A percentile compares a stretch with the other conserved stretches of the same genome.
These are phyloP conservation scores for Chauna torquata DNA, from an alignment of 2,113 vertebrate species.

Conservation along the genomic window DNA sequence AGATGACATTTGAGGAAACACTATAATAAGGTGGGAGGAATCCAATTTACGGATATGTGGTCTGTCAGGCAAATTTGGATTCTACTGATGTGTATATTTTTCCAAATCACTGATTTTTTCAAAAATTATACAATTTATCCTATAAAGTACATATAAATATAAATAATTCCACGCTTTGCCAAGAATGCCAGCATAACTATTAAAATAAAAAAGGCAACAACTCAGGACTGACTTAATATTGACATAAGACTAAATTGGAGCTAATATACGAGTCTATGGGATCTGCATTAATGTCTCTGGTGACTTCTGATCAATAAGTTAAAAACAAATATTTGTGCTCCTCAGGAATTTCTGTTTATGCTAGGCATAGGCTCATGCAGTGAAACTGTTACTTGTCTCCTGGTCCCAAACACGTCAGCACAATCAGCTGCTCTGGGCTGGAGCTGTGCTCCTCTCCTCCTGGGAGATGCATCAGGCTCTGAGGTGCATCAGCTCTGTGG, in stretches of 20 bases:
- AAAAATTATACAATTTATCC: not conserved
- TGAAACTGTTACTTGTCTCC: not conserved
- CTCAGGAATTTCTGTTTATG: not conserved
- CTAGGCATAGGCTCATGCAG: not conserved
- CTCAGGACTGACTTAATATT: not conserved
- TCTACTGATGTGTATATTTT: not conserved
- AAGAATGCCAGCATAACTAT: not conserved
- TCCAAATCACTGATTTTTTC: not conserved
- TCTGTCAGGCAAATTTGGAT: not conserved
- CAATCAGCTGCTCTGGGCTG: rapidly evolving
- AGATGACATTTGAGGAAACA: not conserved
- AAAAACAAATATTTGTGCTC: not conserved
- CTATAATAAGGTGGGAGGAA: not conserved
- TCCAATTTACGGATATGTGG: not conserved
- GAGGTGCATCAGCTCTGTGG: not conserved
- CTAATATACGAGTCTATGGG: not conserved
- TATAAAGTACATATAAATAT: not conserved
- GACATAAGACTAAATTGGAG: not conserved
- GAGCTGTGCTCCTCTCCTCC: not conserved
- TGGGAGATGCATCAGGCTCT: not conserved
- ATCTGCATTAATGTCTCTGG: not conserved
- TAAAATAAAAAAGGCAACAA: not conserved
- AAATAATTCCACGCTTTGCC: not conserved
- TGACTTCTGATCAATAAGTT: not conserved
- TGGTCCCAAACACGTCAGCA: rapidly evolving